Base-by-base conservation (phyloP, 2,113 vertebrate species). In the Prietella phreatophila region DNA sequence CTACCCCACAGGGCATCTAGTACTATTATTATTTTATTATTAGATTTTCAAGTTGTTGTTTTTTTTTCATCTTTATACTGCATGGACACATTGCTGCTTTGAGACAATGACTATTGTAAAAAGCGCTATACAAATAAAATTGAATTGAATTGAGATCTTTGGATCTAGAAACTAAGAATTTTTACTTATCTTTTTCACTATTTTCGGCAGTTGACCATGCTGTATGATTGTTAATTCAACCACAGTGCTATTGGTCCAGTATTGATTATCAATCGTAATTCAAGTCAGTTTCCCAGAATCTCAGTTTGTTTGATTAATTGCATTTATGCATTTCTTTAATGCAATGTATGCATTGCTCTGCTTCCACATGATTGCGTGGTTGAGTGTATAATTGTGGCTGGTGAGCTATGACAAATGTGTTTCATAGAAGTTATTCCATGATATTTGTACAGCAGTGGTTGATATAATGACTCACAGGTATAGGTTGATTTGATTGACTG, bases 1-100 rank as follows among this genome's bases (percentile, higher is more conserved):
- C 83, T 83, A 55, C 85, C 61, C 71, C 39, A 42, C 42, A 79
- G 87, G 89, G 85, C 58, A 55, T 63, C 25, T 63, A 61, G 86
- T 82, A 47, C 7, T 47, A 47, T 47, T 47, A 47, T 47, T 47
- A 47, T 83, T 88, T 86, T 22, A 55, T 53, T 22, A 4, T 75
- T 75, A 25, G 4, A 42, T 73, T 73, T 20, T 71, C 27, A 67
- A 30, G 25, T 22, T 67, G 2, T 30, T 22, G 5, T 58, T 27
- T 56, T 27, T 85, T 30, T 71, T 27, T 13, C 15, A 25, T 60
- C 53, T 89, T 7, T 9, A 82, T 82, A 69, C 22, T 53, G n/a
- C 19, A 56, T 5, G n/a, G 30, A 42, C 73, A n/a, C 36, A 27
- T 39, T n/a, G n/a, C n/a, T n/a, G n/a, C n/a, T n/a, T n/a, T n/a